Base-by-base conservation (phyloP, 2,888 invertebrate genomes). In the Drosophila barbarae region DNA sequence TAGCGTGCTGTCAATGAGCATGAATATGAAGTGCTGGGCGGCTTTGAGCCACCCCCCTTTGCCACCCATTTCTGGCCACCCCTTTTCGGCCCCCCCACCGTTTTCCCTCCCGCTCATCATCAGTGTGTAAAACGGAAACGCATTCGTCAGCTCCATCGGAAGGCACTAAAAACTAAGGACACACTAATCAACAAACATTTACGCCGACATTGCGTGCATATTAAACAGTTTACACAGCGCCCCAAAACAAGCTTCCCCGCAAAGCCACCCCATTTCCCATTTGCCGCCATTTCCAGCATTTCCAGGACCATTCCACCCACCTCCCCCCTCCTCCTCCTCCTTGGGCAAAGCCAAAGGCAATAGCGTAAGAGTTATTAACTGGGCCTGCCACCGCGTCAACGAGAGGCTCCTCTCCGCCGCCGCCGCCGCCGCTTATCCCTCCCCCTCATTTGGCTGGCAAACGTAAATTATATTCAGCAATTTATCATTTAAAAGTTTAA, bases 401-500 rank as follows among this genome's bases (percentile, higher is more conserved):
- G 60, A 38, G 52, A 32, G 28, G 35, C 18, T 18, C 18, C 18
- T 18, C 18, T 18, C 18, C 41, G 50, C 28, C 13, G 26, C 26
- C 26, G 26, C 26, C 26, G 26, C 26, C 26, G 26, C 28, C 52
- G 44, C 58, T 47, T 61, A 64, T 61, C 47, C 7, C 7, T 8
- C 21, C 44, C 26, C 26, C 26, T 30, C 58, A 57, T 58, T 68
- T 49, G 70, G 39, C 58, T 64, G 55, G 51, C 68, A 64, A 64
- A 74, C 70, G 78, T 82, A 80, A 85, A 84, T 82, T 83, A 82
- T 82, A 76, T 81, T 76, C 76, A 68, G 84, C 81, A 80, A 82
- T 82, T 82, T 82, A 85, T 82, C 82, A 82, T 85, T 85, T 81
- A 84, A 83, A 82, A 85, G 83, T 82, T 85, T 82, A 81, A 82